These are phyloP conservation scores for Triplophysa siluroides DNA, from an alignment of 2,113 vertebrate genomes.

Conservation along the genomic window DNA sequence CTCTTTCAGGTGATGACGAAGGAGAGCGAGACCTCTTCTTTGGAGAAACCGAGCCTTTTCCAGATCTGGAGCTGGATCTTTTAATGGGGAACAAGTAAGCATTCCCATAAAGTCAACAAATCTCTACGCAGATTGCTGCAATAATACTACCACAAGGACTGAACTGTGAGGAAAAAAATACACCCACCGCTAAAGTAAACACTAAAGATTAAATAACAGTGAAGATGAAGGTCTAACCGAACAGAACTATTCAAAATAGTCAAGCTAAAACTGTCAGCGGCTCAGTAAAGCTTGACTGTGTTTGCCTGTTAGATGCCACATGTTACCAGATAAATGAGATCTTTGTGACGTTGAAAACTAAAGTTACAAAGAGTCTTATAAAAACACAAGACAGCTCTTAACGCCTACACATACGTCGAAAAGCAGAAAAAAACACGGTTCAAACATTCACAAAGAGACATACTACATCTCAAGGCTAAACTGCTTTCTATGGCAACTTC, in stretches of 20 bases:
- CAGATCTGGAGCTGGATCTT: slow-evolving; percentile 99
- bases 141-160: not conserved
- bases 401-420: not conserved
- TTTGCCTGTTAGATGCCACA: slow-evolving; percentile 4
- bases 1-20: slow-evolving; percentile 91
- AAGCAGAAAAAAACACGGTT: not conserved
- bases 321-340: not conserved
- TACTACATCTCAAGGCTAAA: not conserved
- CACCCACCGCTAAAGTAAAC: not conserved
- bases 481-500: not conserved
- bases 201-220: not conserved
- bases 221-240: not conserved
- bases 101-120: slow-evolving; percentile 40
- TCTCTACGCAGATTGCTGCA: not conserved
- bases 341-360: slow-evolving; percentile 2
- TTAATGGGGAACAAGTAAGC: slow-evolving; percentile 71
- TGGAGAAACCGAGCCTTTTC: slow-evolving; percentile 91
- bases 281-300: not conserved
- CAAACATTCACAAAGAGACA: not conserved
- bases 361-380: not conserved
- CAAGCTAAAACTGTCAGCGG: not conserved
- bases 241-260: not conserved
- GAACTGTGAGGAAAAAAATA: not conserved
- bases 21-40: slow-evolving; percentile 91
- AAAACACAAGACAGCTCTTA: not conserved